A percentile compares a stretch with the other conserved stretches of the same genome.
phyloP scores from a whole-genome alignment of 2,113 vertebrate genomes.

The Apodemus sylvaticus region DNA sequence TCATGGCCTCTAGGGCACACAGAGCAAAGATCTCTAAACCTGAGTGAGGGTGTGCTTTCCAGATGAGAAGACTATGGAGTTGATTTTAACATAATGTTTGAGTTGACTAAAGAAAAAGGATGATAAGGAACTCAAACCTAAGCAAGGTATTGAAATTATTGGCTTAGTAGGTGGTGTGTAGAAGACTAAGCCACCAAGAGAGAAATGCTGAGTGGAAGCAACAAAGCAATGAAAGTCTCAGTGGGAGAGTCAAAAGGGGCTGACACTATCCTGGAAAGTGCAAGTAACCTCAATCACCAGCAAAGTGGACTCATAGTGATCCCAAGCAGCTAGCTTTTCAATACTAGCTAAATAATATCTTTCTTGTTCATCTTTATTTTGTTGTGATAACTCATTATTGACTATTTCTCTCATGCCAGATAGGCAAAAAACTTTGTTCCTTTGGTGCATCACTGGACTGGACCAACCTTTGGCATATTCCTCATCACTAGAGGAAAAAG shows the following conservation, averaged over 20 bases:
- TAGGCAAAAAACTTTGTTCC: neutral
- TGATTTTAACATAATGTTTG: neutral
- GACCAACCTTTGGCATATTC: neutral
- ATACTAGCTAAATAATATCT: neutral
- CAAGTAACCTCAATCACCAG: neutral
- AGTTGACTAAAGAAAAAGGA: neutral
- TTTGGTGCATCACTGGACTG: neutral
- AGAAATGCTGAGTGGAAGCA: neutral
- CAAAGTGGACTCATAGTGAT: neutral
- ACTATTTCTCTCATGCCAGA: neutral
- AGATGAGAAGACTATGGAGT: neutral
- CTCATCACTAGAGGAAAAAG: neutral
- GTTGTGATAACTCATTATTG: neutral
- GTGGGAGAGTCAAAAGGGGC: neutral
- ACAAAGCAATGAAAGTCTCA: neutral
- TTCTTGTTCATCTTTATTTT: neutral
- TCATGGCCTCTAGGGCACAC: neutral
- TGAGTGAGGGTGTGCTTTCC: neutral
- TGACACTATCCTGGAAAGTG: neutral
- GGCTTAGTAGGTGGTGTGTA: too few relatives aligned
- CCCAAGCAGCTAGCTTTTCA: neutral
- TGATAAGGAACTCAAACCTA: fast-evolving
- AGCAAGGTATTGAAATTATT: neutral
- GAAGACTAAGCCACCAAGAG: neutral
- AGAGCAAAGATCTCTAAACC: neutral